A percentile compares a stretch with the other conserved stretches of the same genome.
Conservation (phyloP, 1,140 invertebrate genomes). For the Carposina sasakii region DNA sequence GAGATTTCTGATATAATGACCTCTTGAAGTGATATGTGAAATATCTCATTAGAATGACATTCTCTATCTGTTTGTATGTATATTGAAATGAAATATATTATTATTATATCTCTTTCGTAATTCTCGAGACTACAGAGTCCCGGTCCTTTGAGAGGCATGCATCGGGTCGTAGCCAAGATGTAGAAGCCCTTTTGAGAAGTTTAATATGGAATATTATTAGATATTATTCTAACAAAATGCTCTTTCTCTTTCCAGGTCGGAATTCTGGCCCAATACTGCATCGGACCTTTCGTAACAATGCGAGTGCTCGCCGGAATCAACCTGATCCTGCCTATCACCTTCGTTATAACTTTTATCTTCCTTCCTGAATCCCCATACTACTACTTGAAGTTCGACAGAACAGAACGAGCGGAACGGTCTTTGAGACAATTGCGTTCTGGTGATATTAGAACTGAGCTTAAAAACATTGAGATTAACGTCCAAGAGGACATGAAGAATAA, state of each 20-base stretch:
- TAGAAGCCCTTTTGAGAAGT: too few species aligned
- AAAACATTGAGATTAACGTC: conserved; percentile 76
- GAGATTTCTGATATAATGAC: too few species aligned
- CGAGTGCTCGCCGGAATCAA: conserved; percentile 73
- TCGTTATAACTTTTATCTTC: conserved; percentile 72
- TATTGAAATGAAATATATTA: too few species aligned
- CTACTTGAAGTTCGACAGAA: conserved; percentile 69
- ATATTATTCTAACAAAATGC: conserved; percentile 1
- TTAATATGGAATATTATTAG: too few species aligned
- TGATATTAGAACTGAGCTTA: conserved; percentile 76
- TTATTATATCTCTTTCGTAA: too few species aligned
- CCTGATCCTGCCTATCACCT: conserved; percentile 71
- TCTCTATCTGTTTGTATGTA: conserved; percentile 22
- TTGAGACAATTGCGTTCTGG: conserved; percentile 70
- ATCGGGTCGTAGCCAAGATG: too few species aligned
- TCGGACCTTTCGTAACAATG: conserved; percentile 76
- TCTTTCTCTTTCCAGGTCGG: conserved; percentile 73
- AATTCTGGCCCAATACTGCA: conserved; percentile 78
- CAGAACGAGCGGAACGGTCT: conserved; percentile 66
- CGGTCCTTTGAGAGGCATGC: too few species aligned
- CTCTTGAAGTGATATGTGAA: too few species aligned
- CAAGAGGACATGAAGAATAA: conserved; percentile 72
- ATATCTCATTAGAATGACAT: conserved; percentile 14
- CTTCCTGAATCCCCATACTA: conserved; percentile 76
- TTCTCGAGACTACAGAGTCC: too few species aligned